These are phyloP conservation scores for Sigmodon hispidus DNA, from an alignment of 2,113 vertebrate genomes.

Conservation along the genomic window DNA sequence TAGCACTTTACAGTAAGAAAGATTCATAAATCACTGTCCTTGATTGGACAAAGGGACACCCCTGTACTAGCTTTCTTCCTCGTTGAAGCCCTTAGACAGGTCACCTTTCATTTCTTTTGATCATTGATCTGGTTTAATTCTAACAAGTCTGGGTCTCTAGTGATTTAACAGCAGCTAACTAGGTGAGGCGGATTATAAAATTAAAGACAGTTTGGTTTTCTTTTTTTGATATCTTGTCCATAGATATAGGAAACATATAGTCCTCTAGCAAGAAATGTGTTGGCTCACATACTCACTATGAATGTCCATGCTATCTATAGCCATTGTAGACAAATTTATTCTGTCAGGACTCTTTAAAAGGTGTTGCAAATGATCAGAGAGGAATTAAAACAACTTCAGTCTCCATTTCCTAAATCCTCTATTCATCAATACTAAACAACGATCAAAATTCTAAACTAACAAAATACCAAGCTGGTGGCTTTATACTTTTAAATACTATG, in stretches of 20 bases:
- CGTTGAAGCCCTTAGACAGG: neutral
- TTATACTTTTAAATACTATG: neutral
- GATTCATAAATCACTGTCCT: neutral
- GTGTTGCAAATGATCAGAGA: neutral
- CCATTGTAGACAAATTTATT: neutral
- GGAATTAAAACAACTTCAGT: neutral
- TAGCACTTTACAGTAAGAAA: neutral
- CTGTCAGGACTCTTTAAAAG: neutral
- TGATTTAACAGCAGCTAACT: neutral
- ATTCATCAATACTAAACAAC: neutral
- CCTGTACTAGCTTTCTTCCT: neutral
- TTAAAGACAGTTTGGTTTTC: neutral
- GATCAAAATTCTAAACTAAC: conserved; percentile 15
- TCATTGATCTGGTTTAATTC: neutral
- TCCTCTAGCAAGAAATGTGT: neutral
- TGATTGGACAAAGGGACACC: neutral
- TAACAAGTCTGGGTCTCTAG: neutral
- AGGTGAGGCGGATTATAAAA: neutral
- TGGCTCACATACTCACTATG: neutral
- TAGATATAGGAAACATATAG: neutral
- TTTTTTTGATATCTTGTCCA: neutral
- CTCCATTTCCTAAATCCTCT: neutral
- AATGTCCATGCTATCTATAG: neutral
- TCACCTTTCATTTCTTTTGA: neutral
- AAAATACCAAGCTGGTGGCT: neutral